Evolutionary conservation across 1,140 invertebrate genomes (phyloP).

Genomic region (Drosophila kohkoa): DNA sequence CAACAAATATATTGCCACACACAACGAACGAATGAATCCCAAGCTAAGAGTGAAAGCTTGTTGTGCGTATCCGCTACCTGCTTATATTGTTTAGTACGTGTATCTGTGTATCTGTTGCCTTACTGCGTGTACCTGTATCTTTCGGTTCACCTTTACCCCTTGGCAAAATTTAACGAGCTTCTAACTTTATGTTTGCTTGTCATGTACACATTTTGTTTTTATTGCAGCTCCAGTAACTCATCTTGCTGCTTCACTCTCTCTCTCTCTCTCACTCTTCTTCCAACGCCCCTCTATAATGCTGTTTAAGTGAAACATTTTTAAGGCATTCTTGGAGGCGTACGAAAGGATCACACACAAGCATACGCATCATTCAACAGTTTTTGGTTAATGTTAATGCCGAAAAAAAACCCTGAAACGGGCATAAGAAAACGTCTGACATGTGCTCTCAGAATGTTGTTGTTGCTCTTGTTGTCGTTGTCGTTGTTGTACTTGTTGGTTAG

Average conservation of each 20-base stretch:
- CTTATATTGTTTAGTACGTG: constrained; percentile 13
- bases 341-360: neutral
- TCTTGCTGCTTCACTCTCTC: neutral
- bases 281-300: neutral
- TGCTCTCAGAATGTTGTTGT: constrained; percentile 34
- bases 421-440: constrained; percentile 39
- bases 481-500: constrained; percentile 33
- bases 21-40: neutral
- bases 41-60: constrained; percentile 65
- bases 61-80: constrained; percentile 43
- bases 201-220: constrained; percentile 81
- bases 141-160: constrained; percentile 60
- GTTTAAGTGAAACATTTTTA: constrained; percentile 82
- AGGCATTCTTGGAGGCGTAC: constrained; percentile 50
- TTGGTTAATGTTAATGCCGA: constrained; percentile 61
- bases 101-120: constrained; percentile 1
- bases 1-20: constrained; percentile 17
- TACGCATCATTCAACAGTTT: constrained; percentile 56
- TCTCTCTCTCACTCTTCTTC: too few species aligned
- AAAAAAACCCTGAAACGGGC: constrained; percentile 18
- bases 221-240: constrained; percentile 56
- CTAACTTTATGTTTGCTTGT: constrained; percentile 83
- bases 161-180: constrained; percentile 79
- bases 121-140: constrained; percentile 21
- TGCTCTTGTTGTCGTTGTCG: constrained; percentile 17